Conservation (phyloP, 1,140 invertebrate genomes). For the Pristionchus pacificus region DNA sequence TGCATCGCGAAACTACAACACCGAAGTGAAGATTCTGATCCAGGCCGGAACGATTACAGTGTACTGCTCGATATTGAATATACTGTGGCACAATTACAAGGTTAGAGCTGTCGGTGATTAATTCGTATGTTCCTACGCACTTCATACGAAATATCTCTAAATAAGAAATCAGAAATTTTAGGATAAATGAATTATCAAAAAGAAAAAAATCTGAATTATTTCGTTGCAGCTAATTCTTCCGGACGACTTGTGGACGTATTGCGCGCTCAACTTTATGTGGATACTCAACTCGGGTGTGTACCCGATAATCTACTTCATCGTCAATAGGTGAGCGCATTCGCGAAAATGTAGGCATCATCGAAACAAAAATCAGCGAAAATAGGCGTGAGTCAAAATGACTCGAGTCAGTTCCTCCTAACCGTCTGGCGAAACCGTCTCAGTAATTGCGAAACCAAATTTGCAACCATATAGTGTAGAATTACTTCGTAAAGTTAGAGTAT, state of each 20-base stretch:
- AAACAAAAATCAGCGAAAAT: too few relatives aligned
- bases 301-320: slow-evolving; percentile 44
- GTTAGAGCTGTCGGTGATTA: slow-evolving; percentile 15
- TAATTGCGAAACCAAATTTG: too few relatives aligned
- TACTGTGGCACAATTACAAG: slow-evolving; percentile 44
- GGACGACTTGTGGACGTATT: slow-evolving; percentile 34
- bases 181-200: slow-evolving; percentile 10
- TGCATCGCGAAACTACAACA: slow-evolving; percentile 22
- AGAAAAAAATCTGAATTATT: slow-evolving; percentile 1
- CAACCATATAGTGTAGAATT: too few relatives aligned
- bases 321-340: slow-evolving; percentile 45
- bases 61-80: slow-evolving; percentile 45
- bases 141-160: not conserved
- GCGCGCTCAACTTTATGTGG: slow-evolving; percentile 47
- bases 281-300: slow-evolving; percentile 45
- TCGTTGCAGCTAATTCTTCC: slow-evolving; percentile 39
- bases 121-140: not conserved
- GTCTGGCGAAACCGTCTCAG: too few relatives aligned
- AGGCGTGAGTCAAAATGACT: too few relatives aligned
- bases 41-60: slow-evolving; percentile 43
- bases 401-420: too few relatives aligned
- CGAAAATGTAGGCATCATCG: too few relatives aligned
- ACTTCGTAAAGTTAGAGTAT: too few relatives aligned
- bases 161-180: not conserved
- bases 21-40: slow-evolving; percentile 44